Percentiles rank a stretch among this genome's conserved stretches.
Conservation (phyloP, 2,797 vertebrate species). For the Takifugu rubripes region DNA sequence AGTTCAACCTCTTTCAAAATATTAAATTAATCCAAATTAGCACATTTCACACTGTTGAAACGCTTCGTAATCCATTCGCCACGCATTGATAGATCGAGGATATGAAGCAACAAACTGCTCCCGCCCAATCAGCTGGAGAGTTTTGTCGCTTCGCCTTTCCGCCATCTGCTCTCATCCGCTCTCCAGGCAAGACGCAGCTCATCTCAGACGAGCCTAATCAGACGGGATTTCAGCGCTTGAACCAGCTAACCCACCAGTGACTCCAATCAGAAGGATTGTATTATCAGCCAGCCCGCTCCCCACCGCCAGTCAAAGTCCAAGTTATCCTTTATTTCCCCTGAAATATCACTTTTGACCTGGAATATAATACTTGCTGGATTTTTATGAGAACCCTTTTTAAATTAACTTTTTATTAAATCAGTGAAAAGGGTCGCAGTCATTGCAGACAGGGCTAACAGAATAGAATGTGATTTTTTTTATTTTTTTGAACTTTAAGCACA, state of each 20-base stretch:
- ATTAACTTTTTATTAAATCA: neutral
- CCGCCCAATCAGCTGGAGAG: neutral
- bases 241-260: conserved; percentile 47
- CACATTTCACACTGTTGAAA: no score
- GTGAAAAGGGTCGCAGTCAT: neutral
- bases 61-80: no score
- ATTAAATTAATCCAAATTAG: no score
- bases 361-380: conserved; percentile 3
- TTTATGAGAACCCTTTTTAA: neutral
- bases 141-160: neutral
- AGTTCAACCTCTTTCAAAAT: no score
- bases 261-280: conserved; percentile 54
- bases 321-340: neutral
- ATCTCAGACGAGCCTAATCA: conserved; percentile 27
- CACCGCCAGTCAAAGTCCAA: conserved; percentile 40
- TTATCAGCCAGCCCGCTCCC: conserved; percentile 32
- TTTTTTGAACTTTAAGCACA: no score
- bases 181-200: neutral
- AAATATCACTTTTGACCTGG: conserved; percentile 1
- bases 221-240: conserved; percentile 57
- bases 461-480: no score
- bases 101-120: neutral
- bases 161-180: neutral
- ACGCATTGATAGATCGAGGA: no score
- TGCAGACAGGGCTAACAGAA: no score